Base-by-base conservation (phyloP, 1,140 invertebrate species). In the Phenacoccus solenopsis region DNA sequence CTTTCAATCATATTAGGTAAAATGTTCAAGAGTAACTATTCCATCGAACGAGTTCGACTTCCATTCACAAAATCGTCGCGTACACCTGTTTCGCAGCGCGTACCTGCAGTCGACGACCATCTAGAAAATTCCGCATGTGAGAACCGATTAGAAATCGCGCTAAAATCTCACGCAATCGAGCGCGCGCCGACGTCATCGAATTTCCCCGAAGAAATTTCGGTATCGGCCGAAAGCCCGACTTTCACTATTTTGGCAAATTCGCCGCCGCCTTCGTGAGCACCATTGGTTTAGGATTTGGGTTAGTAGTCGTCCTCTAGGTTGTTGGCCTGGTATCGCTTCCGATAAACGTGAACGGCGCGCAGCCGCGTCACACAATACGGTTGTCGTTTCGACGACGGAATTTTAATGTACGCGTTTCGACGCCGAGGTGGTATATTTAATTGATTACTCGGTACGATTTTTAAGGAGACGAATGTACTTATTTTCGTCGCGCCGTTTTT, bases 81-180 rank as follows among this genome's bases (percentile, higher is more conserved):
- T n/a, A n/a, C n/a, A n/a, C n/a, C n/a, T n/a, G n/a, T n/a, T n/a
- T n/a, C n/a, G n/a, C n/a, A n/a, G n/a, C n/a, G n/a, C n/a, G n/a
- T n/a, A n/a, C 38, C 38, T n/a, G 38, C 16, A n/a, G n/a, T n/a
- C 13, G 30, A 49, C 16, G 38, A n/a, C n/a, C 30, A 49, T 3
- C 38, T 49, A n/a, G 38, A 49, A 49, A 49, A 49, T 49, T 49
- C 38, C 38, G n/a, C n/a, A n/a, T n/a, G n/a, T n/a, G n/a, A n/a
- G n/a, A n/a, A 49, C 4, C 38, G 16, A 49, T 49, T 49, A 49
- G 38, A 49, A 49, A 49, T 49, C 38, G 5, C 30, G 5, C 30
- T 5, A n/a, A n/a, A n/a, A n/a, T 5, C 30, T 49, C 12, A 49
- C 16, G 38, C 38, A 49, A 49, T 32, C 38, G 5, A 16, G 12